A percentile compares a stretch with the other conserved stretches of the same genome.
phyloP scores from a whole-genome alignment of 2,113 vertebrate genomes.

The Megaleporinus macrocephalus region DNA sequence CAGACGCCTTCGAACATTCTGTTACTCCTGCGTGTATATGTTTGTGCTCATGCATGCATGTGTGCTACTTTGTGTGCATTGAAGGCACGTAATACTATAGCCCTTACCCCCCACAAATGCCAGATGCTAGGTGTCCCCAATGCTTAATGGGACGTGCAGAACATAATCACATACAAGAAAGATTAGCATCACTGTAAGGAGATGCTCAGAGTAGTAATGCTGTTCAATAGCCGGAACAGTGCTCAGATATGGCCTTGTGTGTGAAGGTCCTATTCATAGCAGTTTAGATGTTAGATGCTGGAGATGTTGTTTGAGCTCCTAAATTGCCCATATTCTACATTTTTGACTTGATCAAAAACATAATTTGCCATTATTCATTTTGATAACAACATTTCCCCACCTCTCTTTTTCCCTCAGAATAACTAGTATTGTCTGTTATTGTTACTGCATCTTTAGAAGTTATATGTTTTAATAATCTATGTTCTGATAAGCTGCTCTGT shows the following conservation, averaged over 20 bases:
- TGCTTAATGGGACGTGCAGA: slow-evolving; percentile 31
- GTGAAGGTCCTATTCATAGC: neutral
- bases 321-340: too few relatives aligned
- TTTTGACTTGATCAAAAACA: too few relatives aligned
- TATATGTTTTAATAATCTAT: too few relatives aligned
- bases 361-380: too few relatives aligned
- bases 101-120: neutral
- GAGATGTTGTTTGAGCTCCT: neutral
- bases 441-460: too few relatives aligned
- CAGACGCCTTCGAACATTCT: slow-evolving; percentile 52
- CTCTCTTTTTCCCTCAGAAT: too few relatives aligned
- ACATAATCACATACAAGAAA: slow-evolving; percentile 21
- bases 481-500: too few relatives aligned
- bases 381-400: too few relatives aligned
- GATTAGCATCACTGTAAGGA: slow-evolving; percentile 11
- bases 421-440: too few relatives aligned
- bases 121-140: slow-evolving; percentile 35
- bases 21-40: slow-evolving; percentile 4
- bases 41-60: neutral
- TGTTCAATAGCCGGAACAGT: neutral
- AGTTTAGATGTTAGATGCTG: neutral
- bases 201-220: neutral
- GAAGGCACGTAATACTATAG: slow-evolving; percentile 22
- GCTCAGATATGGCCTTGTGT: neutral
- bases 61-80: slow-evolving; percentile 18